Evolutionary conservation across 92 coral and sea anemone species (phyloP).

Genomic region (Parazoanthus darwini): DNA sequence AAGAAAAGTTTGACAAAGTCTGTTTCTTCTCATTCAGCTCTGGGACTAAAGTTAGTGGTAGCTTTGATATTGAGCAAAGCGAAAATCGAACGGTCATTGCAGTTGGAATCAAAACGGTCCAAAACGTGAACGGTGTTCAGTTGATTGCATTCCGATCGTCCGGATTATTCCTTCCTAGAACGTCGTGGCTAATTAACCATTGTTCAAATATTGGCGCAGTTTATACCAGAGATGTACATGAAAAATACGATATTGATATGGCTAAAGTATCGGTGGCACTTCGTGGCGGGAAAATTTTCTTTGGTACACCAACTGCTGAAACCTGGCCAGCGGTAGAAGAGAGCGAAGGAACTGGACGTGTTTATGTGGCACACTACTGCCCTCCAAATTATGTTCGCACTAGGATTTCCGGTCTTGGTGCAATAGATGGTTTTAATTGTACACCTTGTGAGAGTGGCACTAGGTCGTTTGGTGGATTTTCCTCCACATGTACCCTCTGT

Average conservation of each 20-base stretch:
- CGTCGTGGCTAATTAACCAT: neutral
- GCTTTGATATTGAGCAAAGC: constrained; percentile 7
- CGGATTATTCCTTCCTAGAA: neutral
- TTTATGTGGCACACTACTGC: constrained; percentile 55
- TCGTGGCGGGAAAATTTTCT: constrained; percentile 33
- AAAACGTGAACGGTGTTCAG: neutral
- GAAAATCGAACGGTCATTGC: constrained; percentile 9
- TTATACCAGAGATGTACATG: neutral
- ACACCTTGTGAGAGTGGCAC: constrained; percentile 55
- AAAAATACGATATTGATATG: neutral
- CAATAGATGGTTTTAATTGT: constrained; percentile 12
- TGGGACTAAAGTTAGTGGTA: constrained; percentile 14
- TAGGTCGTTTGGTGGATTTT: constrained; percentile 61
- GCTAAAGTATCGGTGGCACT: constrained; percentile 50
- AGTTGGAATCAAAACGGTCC: constrained; percentile 33
- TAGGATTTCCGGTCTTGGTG: constrained; percentile 14
- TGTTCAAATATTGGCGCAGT: neutral
- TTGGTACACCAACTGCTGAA: constrained; percentile 54
- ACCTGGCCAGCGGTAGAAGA: constrained; percentile 55
- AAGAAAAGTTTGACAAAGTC: neutral
- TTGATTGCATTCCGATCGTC: neutral
- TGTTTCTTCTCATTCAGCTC: constrained; percentile 8
- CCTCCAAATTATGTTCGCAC: constrained; percentile 49
- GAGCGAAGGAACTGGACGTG: constrained; percentile 58
- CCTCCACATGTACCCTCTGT: constrained; percentile 36